A percentile compares a stretch with the other conserved stretches of the same genome.
phyloP scores from a whole-genome alignment of 2,888 invertebrate genomes.

The Camponotus fellah region DNA sequence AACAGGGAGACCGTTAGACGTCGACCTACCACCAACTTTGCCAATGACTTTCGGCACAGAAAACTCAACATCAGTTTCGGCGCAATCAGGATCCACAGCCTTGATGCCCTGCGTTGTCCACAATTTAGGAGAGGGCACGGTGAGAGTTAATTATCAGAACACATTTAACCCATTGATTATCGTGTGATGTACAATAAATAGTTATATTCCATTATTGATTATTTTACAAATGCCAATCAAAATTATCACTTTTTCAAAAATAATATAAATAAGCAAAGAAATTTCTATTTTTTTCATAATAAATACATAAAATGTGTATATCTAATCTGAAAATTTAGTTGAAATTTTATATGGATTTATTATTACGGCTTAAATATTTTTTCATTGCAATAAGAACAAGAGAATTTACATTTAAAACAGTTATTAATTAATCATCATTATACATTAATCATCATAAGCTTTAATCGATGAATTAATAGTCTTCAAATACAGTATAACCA shows the following conservation, averaged over 20 bases:
- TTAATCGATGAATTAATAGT: slow-evolving; percentile 5
- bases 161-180: slow-evolving; percentile 1
- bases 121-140: slow-evolving; percentile 95
- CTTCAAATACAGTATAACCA: not conserved
- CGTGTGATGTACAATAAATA: not conserved
- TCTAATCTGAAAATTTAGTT: not conserved
- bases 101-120: slow-evolving; percentile 94
- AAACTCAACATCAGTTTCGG: slow-evolving; percentile 93
- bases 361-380: not conserved
- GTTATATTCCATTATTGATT: not conserved
- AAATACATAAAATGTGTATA: not conserved
- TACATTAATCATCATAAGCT: not conserved
- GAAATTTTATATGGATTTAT: not conserved
- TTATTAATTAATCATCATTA: not conserved
- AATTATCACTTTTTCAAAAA: not conserved
- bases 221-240: too few relatives aligned
- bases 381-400: not conserved
- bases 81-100: slow-evolving; percentile 95
- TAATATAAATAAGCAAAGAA: not conserved
- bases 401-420: not conserved
- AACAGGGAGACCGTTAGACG: slow-evolving; percentile 80
- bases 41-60: slow-evolving; percentile 94
- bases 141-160: slow-evolving; percentile 79
- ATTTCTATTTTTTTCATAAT: not conserved
- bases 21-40: slow-evolving; percentile 85